phyloP scores from a whole-genome alignment of 2,888 invertebrate species.

The Cartodere bifasciata region DNA sequence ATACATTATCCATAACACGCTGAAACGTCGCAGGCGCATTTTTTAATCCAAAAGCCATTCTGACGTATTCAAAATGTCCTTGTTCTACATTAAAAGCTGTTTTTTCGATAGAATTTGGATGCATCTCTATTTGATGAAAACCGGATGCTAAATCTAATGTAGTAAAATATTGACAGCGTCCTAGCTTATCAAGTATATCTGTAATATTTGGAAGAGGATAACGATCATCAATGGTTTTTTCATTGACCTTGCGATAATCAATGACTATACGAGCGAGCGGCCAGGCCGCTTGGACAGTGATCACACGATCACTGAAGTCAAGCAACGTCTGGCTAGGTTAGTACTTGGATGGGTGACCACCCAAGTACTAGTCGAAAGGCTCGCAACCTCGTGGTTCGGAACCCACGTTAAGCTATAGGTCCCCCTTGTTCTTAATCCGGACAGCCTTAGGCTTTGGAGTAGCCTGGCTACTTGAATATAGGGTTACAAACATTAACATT shows the following conservation, averaged over 20 bases:
- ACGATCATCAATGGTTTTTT: conserved; percentile 18
- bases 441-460: too few species aligned
- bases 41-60: conserved; percentile 19
- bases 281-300: too few species aligned
- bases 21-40: conserved; percentile 18
- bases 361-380: too few species aligned
- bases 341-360: too few species aligned
- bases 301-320: too few species aligned
- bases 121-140: conserved; percentile 25
- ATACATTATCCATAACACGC: conserved; percentile 16
- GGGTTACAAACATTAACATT: too few species aligned
- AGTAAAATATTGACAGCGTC: conserved; percentile 20
- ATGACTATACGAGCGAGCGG: conserved; percentile 23
- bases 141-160: conserved; percentile 24
- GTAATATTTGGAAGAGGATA: conserved; percentile 20
- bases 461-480: too few species aligned
- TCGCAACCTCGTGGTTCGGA: too few species aligned
- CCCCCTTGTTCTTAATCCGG: too few species aligned
- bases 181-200: conserved; percentile 18
- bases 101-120: conserved; percentile 18
- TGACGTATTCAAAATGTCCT: conserved; percentile 17
- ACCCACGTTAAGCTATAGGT: too few species aligned
- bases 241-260: conserved; percentile 23
- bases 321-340: too few species aligned
- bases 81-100: conserved; percentile 21